Evolutionary conservation across 2,113 vertebrate genomes (phyloP).

Genomic region (Myrmecophaga tridactyla): DNA sequence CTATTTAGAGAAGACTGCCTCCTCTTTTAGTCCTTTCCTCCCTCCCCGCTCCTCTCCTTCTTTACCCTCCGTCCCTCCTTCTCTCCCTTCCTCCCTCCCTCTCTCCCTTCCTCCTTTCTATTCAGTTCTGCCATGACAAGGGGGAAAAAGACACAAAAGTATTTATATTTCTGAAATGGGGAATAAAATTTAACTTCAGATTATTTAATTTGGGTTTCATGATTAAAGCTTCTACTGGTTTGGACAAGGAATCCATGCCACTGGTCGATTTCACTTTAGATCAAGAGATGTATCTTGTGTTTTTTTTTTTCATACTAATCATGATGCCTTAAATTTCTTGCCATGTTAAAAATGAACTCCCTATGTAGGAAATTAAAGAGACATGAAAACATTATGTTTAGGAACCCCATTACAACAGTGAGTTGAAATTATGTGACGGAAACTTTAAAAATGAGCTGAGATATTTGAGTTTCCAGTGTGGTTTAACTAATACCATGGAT

Average conservation of each 20-base stretch:
- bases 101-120: background rate
- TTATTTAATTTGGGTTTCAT: background rate
- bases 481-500: background rate
- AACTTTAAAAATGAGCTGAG: background rate
- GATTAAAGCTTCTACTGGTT: background rate
- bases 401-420: background rate
- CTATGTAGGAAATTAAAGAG: background rate
- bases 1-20: background rate
- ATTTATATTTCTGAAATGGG: background rate
- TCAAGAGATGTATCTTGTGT: background rate
- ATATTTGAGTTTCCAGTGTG: background rate
- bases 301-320: slow-evolving; percentile 10
- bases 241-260: background rate
- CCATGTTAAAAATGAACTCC: background rate
- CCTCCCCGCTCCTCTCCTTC: background rate
- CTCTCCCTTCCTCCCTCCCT: too few species aligned
- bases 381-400: background rate
- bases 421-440: background rate
- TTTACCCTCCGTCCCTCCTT: background rate
- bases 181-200: slow-evolving; percentile 16
- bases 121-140: background rate
- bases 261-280: background rate
- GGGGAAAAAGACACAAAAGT: background rate
- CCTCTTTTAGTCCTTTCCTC: background rate
- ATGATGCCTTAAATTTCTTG: background rate